phyloP scores from a whole-genome alignment of 2,888 invertebrate species.

The Augochlorella aurata region DNA sequence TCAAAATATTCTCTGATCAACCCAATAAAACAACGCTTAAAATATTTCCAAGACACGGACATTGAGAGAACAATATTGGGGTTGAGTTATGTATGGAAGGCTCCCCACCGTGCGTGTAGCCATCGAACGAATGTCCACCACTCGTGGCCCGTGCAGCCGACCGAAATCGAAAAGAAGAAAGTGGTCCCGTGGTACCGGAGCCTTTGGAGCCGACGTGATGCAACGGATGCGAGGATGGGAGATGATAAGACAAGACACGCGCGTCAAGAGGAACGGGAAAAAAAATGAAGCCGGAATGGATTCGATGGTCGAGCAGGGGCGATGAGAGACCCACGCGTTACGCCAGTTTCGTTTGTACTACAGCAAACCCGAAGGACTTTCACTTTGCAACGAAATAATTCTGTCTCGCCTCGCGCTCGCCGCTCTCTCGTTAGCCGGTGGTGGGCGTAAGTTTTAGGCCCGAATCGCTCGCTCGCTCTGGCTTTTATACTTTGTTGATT shows the following conservation, averaged over 20 bases:
- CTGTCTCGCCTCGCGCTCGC: constrained; percentile 71
- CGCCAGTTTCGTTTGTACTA: constrained; percentile 52
- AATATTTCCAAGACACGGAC: too few species aligned
- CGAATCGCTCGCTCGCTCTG: constrained; percentile 71
- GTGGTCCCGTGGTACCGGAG: not conserved
- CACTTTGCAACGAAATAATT: constrained; percentile 73
- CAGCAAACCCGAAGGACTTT: constrained; percentile 66
- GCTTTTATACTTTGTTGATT: constrained; percentile 78
- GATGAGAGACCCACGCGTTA: constrained; percentile 51
- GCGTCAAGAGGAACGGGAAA: not conserved
- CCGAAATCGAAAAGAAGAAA: not conserved
- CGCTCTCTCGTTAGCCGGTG: constrained; percentile 63
- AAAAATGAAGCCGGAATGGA: constrained; percentile 1
- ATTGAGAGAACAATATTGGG: not conserved
- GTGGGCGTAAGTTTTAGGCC: constrained; percentile 72
- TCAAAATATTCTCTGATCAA: too few species aligned
- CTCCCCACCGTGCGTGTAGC: not conserved
- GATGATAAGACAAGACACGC: not conserved
- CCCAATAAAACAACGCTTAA: too few species aligned
- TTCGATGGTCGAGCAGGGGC: constrained; percentile 21
- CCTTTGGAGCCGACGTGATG: not conserved
- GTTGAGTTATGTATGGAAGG: not conserved
- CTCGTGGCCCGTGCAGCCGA: not conserved
- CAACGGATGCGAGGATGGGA: not conserved
- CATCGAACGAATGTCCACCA: not conserved